Base-by-base conservation (phyloP, 2,888 invertebrate genomes). In the Taenaris catops region DNA sequence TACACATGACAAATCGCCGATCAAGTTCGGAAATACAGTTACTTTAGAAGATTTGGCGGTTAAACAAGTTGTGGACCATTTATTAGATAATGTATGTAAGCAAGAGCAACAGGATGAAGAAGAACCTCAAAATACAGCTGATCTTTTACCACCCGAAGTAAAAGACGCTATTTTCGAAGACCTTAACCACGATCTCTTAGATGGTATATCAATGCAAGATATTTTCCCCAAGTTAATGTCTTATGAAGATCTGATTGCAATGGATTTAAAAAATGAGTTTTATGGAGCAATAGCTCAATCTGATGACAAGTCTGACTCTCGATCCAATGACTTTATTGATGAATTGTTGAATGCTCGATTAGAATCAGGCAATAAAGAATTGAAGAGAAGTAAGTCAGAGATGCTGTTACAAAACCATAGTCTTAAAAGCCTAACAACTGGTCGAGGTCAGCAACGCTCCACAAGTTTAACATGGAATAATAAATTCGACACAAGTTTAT, bases 131-230 rank as follows among this genome's bases (percentile, higher is more conserved):
- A 93, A 91, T 53, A 92, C 93, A 36, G 92, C 93, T 1, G 94
- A 95, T 67, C 74, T 95, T 4, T 71, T 95, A 29, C 94, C 95
- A n/a, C 95, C 94, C 0, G 95, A 95, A 80, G 89, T 95, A 1
- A 94, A 94, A 60, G 95, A 95, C 63, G 94, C 94, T 4, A 94
- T 95, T 62, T 93, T 95, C 55, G 93, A 95, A 80, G 95, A 95
- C 61, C 74, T 95, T 11, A 94, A 94, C 11, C 94, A 94, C 54
- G 95, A 95, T 62, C 80, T 95, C 33, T 73, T 95, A 11, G 94
- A 95, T 63, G 94, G 94, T 4, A 94, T 95, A 58, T 94, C 94
- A 1, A 93, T 95, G 91, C 92, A 95, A 72, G 95, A 95, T 58
- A 94, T 95, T 52, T 94, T 94, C 53, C 92, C 92, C 7, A 91